Evolutionary conservation across 2,113 vertebrate genomes (phyloP).

Genomic region (Sapajus apella): DNA sequence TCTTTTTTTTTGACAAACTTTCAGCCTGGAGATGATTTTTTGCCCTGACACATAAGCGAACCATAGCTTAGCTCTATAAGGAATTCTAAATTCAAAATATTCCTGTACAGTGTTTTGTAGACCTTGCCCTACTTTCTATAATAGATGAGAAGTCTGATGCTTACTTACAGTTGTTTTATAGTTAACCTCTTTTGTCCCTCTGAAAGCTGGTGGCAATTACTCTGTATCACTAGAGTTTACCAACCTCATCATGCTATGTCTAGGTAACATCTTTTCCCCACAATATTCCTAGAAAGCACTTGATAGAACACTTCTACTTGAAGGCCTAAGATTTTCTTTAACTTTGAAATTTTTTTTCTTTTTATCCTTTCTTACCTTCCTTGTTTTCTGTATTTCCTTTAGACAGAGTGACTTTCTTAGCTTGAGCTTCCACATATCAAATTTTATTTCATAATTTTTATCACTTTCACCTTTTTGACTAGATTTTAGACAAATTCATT

Average conservation of each 20-base stretch:
- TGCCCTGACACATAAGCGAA: not conserved
- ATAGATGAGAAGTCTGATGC: not conserved
- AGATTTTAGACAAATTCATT: not conserved
- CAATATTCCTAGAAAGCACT: not conserved
- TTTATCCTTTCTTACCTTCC: not conserved
- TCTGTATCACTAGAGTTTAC: not conserved
- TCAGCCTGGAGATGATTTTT: not conserved
- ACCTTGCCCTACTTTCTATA: not conserved
- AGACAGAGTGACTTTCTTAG: not conserved
- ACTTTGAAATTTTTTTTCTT: not conserved
- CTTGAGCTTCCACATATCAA: not conserved
- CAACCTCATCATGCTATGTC: not conserved
- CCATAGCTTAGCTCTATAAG: not conserved
- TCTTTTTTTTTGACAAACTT: not conserved
- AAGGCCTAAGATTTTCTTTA: not conserved
- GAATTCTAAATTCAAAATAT: conserved; percentile 49
- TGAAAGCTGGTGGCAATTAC: not conserved
- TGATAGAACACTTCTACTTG: not conserved
- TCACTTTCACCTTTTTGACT: not conserved
- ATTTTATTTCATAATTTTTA: not conserved
- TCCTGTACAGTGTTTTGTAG: not conserved
- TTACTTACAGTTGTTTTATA: not conserved
- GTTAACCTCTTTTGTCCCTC: not conserved
- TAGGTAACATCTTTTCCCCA: not conserved
- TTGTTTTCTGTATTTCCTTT: not conserved